Evolutionary conservation across 2,797 vertebrate species (phyloP), one percentile per base, ranked within the genome.

Genomic region (Parotocinclus haroldoi): DNA sequence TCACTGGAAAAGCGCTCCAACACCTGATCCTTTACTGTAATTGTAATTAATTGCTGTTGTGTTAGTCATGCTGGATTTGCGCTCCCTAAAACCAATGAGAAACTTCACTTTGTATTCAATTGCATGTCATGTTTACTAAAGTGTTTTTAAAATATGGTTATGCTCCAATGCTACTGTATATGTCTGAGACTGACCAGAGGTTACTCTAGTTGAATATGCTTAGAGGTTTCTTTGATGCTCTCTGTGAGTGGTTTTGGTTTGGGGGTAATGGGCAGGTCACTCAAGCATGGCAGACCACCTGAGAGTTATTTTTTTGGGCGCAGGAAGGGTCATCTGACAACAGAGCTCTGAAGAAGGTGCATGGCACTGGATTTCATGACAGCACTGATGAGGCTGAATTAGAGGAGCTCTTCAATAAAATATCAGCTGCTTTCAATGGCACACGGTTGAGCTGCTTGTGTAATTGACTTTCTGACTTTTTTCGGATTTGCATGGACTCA

Each of bases 321-420:
- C 87, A 86, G 81, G 66, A 56, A 74, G 75, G 27, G 89, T 89
- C 86, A 91, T 83, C 87, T 88, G 88, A 91, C 86, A 89, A 88
- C 84, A 57, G 49, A 76, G 80, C 84, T 88, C 82, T 80, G 78
- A 79, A 82, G 86, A 87, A 89, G 84, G 86, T 85, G 84, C 87
- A 80, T 79, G 59, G 81, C 84, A 79, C 85, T 78, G 71, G 83
- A 85, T 81, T 81, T 83, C 86, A 87, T 87, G 86, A 88, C 87
- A 88, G 85, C 82, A 83, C 85, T 84, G 66, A 72, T 48, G 65
- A 59, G 61, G 78, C 81, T 85, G 88, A 89, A 88, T 89, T 89
- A 91, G 88, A 89, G 84, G 84, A 84, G 80, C 87, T 89, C 87
- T 89, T 91, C 89, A 91, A 91, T 90, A 90, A 90, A 89, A 89